These are phyloP conservation scores for Conops quadrifasciatus DNA, from an alignment of 2,888 invertebrate species.

Conservation along the genomic window DNA sequence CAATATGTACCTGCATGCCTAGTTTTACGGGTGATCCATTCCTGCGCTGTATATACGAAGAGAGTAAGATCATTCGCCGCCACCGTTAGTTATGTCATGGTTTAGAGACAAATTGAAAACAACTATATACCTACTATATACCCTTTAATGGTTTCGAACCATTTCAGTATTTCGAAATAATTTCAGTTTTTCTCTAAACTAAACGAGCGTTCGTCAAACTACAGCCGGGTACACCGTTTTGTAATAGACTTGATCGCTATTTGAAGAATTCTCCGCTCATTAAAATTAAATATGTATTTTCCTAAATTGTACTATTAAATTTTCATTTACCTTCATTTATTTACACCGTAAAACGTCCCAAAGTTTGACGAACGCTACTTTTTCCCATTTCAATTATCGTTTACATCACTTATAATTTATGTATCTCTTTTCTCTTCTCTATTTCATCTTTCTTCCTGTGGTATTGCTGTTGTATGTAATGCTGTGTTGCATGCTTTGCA, in stretches of 20 bases:
- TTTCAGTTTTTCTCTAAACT: too few relatives aligned
- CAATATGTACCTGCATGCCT: slow-evolving; percentile 81
- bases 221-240: too few relatives aligned
- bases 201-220: too few relatives aligned
- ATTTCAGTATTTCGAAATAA: too few relatives aligned
- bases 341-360: too few relatives aligned
- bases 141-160: too few relatives aligned
- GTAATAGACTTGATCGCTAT: too few relatives aligned
- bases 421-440: slow-evolving; percentile 44
- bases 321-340: too few relatives aligned
- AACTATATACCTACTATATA: too few relatives aligned
- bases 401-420: neutral
- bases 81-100: neutral
- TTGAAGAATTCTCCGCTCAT: too few relatives aligned
- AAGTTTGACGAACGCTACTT: neutral
- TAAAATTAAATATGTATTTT: too few relatives aligned
- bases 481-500: slow-evolving; percentile 35
- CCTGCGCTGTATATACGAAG: slow-evolving; percentile 74
- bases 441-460: slow-evolving; percentile 39
- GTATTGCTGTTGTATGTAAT: slow-evolving; percentile 41
- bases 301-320: too few relatives aligned
- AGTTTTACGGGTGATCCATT: slow-evolving; percentile 85
- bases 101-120: neutral
- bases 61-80: slow-evolving; percentile 69
- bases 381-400: neutral